Percentiles rank a stretch among this genome's conserved stretches.
phyloP scores from a whole-genome alignment of 2,888 invertebrate species.

The Acanthosepion pharaonis region DNA sequence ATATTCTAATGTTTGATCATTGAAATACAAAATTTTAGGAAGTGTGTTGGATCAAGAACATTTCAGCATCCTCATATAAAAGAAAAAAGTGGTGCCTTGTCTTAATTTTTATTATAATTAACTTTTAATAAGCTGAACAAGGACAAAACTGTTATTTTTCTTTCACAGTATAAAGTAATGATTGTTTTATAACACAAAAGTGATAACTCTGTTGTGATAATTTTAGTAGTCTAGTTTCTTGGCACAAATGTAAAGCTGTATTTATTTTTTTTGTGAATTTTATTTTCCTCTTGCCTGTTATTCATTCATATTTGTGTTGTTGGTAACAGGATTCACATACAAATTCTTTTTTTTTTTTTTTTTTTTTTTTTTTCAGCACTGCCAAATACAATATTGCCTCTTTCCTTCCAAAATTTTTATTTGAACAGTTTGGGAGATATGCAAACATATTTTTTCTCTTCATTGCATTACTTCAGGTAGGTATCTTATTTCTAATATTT shows the following conservation, averaged over 20 bases:
- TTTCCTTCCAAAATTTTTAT: constrained; percentile 97
- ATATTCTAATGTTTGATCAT: too few species aligned
- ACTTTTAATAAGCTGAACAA: too few species aligned
- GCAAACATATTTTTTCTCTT: constrained; percentile 99
- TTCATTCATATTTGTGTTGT: not conserved
- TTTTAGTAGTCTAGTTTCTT: too few species aligned
- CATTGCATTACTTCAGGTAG: constrained; percentile 93
- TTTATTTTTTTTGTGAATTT: not conserved
- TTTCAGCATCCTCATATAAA: too few species aligned
- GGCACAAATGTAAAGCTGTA: not conserved
- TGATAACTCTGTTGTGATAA: too few species aligned
- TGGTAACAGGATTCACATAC: not conserved
- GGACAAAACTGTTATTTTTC: too few species aligned
- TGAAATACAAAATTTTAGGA: too few species aligned
- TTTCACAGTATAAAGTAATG: too few species aligned
- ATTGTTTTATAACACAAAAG: too few species aligned
- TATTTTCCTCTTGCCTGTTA: not conserved
- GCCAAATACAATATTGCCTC: constrained; percentile 90
- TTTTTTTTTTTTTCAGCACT: constrained; percentile 80
- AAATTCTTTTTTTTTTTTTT: not conserved
- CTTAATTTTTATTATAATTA: too few species aligned
- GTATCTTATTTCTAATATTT: constrained; percentile 49
- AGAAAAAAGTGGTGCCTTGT: too few species aligned
- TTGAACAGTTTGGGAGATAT: constrained; percentile 99
- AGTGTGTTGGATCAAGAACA: too few species aligned